A percentile compares a stretch with the other conserved stretches of the same genome.
Conservation (phyloP, 2,797 vertebrate genomes). For the Gymnothorax reevesii region DNA sequence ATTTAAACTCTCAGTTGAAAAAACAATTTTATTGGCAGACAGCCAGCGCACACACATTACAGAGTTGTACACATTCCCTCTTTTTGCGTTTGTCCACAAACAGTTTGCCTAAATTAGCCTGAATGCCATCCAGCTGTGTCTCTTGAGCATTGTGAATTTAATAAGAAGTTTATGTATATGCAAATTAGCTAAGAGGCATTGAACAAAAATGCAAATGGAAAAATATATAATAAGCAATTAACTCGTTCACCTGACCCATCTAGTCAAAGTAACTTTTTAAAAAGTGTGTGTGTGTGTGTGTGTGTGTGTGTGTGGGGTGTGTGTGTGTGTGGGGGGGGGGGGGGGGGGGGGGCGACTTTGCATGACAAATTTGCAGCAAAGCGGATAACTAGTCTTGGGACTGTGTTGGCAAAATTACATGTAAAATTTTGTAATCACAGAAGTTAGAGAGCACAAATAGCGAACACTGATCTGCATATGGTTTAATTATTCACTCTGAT, state of each 20-base stretch:
- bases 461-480: too few species aligned
- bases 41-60: background rate
- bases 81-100: background rate
- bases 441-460: too few species aligned
- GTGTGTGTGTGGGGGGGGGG: background rate
- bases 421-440: too few species aligned
- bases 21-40: background rate
- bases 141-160: background rate
- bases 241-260: background rate
- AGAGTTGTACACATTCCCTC: background rate
- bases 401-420: too few species aligned
- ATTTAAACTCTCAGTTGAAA: background rate
- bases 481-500: too few species aligned
- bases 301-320: background rate
- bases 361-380: background rate
- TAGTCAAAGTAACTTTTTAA: background rate
- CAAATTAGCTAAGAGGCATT: background rate
- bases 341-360: too few species aligned
- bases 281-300: background rate
- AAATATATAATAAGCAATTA: background rate
- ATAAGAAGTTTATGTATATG: background rate
- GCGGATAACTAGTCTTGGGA: background rate
- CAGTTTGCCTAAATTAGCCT: background rate
- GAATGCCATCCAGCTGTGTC: background rate
- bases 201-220: background rate